Evolutionary conservation across 53 echinoderm and acorn worm species (phyloP).

Genomic region (Holothuria scabra): DNA sequence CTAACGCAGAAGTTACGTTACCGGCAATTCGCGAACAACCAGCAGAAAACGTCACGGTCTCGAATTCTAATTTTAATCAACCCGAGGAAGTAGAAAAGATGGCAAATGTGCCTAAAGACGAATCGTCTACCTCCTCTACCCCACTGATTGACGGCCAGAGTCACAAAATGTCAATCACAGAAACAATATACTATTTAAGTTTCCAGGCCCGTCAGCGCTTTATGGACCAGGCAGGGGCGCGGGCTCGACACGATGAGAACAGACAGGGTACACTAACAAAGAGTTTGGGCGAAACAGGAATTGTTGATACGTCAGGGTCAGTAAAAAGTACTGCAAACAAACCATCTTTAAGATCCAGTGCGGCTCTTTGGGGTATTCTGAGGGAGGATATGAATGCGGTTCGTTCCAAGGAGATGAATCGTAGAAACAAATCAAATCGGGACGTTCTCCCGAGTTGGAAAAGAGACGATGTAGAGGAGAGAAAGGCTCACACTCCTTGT

Average conservation of each 20-base stretch:
- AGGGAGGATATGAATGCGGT: neutral
- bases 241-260: neutral
- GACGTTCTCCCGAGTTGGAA: constrained; percentile 7
- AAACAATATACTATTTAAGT: constrained; percentile 20
- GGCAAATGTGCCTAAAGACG: neutral
- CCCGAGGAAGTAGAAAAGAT: too few species aligned
- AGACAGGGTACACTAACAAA: neutral
- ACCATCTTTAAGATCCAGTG: neutral
- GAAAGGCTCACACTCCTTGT: neutral
- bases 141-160: neutral
- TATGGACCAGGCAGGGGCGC: neutral
- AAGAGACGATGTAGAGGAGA: neutral
- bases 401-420: neutral
- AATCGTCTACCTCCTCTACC: neutral
- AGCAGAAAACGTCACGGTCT: too few species aligned
- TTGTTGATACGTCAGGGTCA: neutral
- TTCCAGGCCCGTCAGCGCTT: constrained; percentile 27
- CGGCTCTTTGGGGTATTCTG: neutral
- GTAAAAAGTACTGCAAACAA: neutral
- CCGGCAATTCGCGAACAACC: too few species aligned
- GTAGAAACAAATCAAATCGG: neutral
- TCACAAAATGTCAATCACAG: constrained; percentile 7
- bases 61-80: too few species aligned
- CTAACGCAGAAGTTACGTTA: too few species aligned
- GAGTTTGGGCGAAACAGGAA: neutral